Base-by-base conservation (phyloP, 2,113 vertebrate genomes). In the Calidris pugnax region DNA sequence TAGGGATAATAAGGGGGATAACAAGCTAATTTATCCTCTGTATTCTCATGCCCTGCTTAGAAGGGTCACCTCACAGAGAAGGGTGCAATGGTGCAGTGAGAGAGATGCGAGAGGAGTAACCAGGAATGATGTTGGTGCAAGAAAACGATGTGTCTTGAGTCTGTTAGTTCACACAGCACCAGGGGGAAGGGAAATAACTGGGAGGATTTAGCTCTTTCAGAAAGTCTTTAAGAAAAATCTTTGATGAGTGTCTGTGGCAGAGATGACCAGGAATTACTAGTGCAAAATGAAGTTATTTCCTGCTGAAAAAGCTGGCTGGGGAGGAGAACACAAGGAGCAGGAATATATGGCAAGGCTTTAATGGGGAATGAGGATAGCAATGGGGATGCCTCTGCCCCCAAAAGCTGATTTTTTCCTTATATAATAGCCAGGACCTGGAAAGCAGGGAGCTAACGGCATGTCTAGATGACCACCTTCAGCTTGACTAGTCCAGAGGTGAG, bases 71-170 rank as follows among this genome's bases (percentile, higher is more conserved):
- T 41, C 45, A 21, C 0, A 9, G n/a, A 80, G 41, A 30, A 67
- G 19, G 37, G 69, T 7, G 51, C 28, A 55, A 20, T 5, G 47
- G 27, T 6, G 9, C 1, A 1, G 27, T 9, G 20, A 73, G 55
- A 17, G 62, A 17, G 50, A 12, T 10, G 48, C 3, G 45, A 69
- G 41, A 64, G 66, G 41, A 26, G 22, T 19, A 51, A 68, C n/a
- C 6, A 7, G 21, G 47, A 71, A 15, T 23, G 62, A 28, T 4
- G 9, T 1, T 47, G 51, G 56, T 37, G 33, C 33, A 51, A 37
- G 43, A 33, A 37, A 26, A 30, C 0, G 0, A 10, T 0, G 1
- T 3, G 12, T 16, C 57, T 47, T 33, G 7, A 23, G 24, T 21
- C 48, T 56, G 48, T 26, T 20, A 26, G 51, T 22, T 62, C 48